A percentile compares a stretch with the other conserved stretches of the same genome.
These are phyloP conservation scores for Hexactinellida sp. DNA, from an alignment of 37 sponge, comb jelly and placozoan genomes.

Conservation along the genomic window DNA sequence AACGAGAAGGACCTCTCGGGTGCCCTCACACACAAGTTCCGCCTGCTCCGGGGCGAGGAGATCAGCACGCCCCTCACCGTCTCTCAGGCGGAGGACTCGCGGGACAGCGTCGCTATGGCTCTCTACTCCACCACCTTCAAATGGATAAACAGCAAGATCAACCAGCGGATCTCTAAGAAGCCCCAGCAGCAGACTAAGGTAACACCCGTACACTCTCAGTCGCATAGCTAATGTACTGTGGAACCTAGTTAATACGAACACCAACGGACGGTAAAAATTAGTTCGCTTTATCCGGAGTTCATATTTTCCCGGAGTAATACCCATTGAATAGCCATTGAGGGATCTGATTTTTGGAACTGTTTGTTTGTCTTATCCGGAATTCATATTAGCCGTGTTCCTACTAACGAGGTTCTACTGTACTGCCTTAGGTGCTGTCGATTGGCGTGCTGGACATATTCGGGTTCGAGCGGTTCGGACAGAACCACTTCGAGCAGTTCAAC, in stretches of 20 bases:
- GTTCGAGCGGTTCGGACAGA: constrained; percentile 87
- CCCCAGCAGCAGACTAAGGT: neutral
- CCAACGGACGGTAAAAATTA: too few species aligned
- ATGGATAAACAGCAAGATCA: constrained; percentile 76
- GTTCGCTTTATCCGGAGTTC: too few species aligned
- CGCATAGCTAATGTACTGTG: too few species aligned
- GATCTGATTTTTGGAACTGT: too few species aligned
- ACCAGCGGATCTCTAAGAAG: constrained; percentile 31
- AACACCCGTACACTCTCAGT: too few species aligned
- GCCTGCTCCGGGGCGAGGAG: constrained; percentile 83
- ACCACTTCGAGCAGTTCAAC: constrained; percentile 97
- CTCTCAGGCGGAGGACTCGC: constrained; percentile 61
- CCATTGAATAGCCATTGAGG: too few species aligned
- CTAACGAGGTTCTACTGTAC: too few species aligned
- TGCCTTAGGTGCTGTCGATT: constrained; percentile 57
- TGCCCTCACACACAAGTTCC: constrained; percentile 77
- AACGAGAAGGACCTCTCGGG: constrained; percentile 52
- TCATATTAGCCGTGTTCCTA: too few species aligned
- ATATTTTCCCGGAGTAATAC: too few species aligned
- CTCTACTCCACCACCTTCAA: constrained; percentile 67
- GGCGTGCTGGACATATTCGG: constrained; percentile 97
- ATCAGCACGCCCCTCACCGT: constrained; percentile 81
- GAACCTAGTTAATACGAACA: too few species aligned
- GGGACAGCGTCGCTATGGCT: constrained; percentile 86
- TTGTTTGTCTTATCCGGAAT: too few species aligned